phyloP scores from a whole-genome alignment of 92 coral and sea anemone species.

The Chrysogorgia sp. region DNA sequence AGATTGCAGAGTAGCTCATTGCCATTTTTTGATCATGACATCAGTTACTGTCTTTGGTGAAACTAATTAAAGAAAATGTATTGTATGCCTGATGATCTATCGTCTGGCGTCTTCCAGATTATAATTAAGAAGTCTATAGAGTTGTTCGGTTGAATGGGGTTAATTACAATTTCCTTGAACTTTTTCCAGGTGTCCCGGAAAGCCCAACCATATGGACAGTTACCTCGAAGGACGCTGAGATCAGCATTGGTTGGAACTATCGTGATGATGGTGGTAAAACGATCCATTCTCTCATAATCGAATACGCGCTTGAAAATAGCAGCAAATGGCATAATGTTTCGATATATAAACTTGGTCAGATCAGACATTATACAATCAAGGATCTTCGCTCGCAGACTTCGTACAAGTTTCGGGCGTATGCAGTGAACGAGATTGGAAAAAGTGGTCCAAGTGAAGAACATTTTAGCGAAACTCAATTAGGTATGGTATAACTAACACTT shows the following conservation, averaged over 20 bases:
- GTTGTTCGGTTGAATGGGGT: too few relatives aligned
- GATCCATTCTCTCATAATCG: conserved; percentile 72
- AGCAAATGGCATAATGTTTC: conserved; percentile 66
- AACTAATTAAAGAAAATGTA: too few relatives aligned
- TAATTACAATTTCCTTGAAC: not conserved
- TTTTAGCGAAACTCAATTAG: conserved; percentile 58
- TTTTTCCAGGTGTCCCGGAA: conserved; percentile 72
- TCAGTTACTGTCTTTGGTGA: too few relatives aligned
- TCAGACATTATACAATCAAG: conserved; percentile 69
- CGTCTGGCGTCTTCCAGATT: too few relatives aligned
- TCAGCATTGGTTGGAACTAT: conserved; percentile 72
- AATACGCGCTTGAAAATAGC: conserved; percentile 59
- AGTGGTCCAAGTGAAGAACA: conserved; percentile 70
- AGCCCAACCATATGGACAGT: conserved; percentile 73
- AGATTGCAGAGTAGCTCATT: too few relatives aligned
- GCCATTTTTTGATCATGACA: too few relatives aligned
- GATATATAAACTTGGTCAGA: conserved; percentile 65
- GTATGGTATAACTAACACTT: not conserved
- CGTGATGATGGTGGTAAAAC: conserved; percentile 81
- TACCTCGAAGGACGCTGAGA: conserved; percentile 45
- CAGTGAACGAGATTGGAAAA: conserved; percentile 76
- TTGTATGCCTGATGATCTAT: too few relatives aligned
- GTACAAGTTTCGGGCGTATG: conserved; percentile 83
- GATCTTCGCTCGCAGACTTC: conserved; percentile 67
- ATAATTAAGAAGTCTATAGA: too few relatives aligned